Base-by-base conservation (phyloP, 2,888 invertebrate species). In the Tipula vernalis region DNA sequence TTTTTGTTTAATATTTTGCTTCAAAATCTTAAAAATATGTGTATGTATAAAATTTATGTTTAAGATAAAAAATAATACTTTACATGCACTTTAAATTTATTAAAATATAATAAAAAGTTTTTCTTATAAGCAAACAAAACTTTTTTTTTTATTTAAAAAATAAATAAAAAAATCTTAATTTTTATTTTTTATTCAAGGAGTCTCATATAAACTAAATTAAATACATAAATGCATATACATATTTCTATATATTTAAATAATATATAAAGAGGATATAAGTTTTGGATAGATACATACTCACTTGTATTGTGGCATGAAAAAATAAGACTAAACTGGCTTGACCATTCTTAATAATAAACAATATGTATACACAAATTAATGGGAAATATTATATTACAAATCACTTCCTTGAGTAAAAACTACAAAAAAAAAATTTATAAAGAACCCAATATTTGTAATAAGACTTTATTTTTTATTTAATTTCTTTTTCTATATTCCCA, bases 21-120 rank as follows among this genome's bases (percentile, higher is more conserved):
- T 28, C 18, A 71, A 71, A 71, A 71, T 71, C 71, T 71, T 71
- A 71, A 28, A 71, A 28, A 28, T 71, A 10, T 71, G 10, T 71
- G 2, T 71, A 71, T 28, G n/a, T n/a, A 51, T n/a, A 51, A 8
- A 28, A 71, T 71, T 28, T 71, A 71, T 71, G 71, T 71, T 28
- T 71, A 71, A 71, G 71, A 71, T 71, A 71, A 18, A 71, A 71
- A 71, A 71, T 57, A 71, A 71, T 71, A 71, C 71, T 71, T 51
- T 71, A 71, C 71, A 71, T 71, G 71, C 71, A 71, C 71, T 71
- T 71, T 71, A 71, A 71, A 71, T 71, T 71, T 71, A 71, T 71
- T 71, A 71, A 71, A 71, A 71, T 71, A 71, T 71, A 71, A 71
- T 71, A 71, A 71, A 57, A 71, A 71, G 71, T 71, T 71, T 71